These are phyloP conservation scores for Anguilla japonica DNA, from an alignment of 2,113 vertebrate genomes.

Conservation along the genomic window DNA sequence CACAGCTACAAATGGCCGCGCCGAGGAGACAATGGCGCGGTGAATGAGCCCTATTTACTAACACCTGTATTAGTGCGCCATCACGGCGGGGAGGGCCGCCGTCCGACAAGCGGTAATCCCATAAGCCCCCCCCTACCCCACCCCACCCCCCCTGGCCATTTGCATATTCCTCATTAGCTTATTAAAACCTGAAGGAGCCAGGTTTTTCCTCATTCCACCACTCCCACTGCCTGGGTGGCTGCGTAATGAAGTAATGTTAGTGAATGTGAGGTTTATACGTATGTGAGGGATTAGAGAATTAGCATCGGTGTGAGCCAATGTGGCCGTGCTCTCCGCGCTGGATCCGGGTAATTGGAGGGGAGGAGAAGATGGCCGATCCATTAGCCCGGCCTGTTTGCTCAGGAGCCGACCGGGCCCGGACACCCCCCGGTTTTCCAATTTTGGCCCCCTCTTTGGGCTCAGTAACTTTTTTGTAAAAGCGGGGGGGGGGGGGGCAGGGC, in stretches of 20 bases:
- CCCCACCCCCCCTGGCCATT: conserved; percentile 57
- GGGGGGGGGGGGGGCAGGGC: conserved; percentile 28
- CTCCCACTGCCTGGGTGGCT: conserved; percentile 90
- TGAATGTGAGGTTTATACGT: conserved; percentile 83
- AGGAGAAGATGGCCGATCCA: conserved; percentile 80
- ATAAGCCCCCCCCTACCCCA: conserved; percentile 66
- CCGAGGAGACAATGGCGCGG: conserved; percentile 51
- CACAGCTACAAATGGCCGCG: conserved; percentile 58
- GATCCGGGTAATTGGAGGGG: conserved; percentile 86
- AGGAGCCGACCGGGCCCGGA: conserved; percentile 66
- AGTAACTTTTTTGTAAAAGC: conserved; percentile 66
- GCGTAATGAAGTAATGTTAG: conserved; percentile 73
- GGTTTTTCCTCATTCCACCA: conserved; percentile 65
- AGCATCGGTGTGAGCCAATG: conserved; percentile 78
- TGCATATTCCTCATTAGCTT: conserved; percentile 86
- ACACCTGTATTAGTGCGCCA: conserved; percentile 81
- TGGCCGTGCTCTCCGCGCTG: conserved; percentile 74
- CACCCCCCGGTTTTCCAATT: conserved; percentile 71
- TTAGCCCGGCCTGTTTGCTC: conserved; percentile 85
- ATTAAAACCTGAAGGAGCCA: conserved; percentile 76
- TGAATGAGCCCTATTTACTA: conserved; percentile 78
- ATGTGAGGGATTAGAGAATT: conserved; percentile 84
- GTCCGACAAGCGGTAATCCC: conserved; percentile 80
- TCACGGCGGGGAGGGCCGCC: conserved; percentile 66
- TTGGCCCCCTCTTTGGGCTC: conserved; percentile 67